Evolutionary conservation across 2,113 vertebrate species (phyloP).

Genomic region (Pandion haliaetus): DNA sequence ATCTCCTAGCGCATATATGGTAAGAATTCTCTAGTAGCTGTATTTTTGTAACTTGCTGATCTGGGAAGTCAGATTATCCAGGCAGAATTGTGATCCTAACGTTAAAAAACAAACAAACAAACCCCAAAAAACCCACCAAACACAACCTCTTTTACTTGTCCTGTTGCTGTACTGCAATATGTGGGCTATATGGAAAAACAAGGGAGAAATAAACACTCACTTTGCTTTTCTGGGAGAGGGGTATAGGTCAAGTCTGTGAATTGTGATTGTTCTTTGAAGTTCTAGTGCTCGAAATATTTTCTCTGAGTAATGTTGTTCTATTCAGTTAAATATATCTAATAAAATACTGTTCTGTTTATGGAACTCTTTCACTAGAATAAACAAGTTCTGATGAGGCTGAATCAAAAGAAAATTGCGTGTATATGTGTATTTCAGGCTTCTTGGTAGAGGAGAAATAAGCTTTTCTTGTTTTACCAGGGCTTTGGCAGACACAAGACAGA

Average conservation of each 20-base stretch:
- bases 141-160: background rate
- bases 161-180: background rate
- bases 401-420: background rate
- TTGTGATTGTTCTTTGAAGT: background rate
- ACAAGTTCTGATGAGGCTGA: background rate
- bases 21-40: slow-evolving; percentile 50
- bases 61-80: background rate
- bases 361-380: background rate
- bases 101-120: background rate
- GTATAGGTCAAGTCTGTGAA: background rate
- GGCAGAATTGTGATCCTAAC: background rate
- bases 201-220: background rate
- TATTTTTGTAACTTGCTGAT: background rate
- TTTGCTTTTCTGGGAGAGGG: background rate
- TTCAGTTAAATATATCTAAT: background rate
- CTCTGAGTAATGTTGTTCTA: background rate
- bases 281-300: background rate
- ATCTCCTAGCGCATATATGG: slow-evolving; percentile 94
- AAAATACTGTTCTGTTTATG: background rate
- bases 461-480: slow-evolving; percentile 77
- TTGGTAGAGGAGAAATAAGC: background rate
- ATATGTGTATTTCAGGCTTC: background rate
- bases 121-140: background rate
- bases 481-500: slow-evolving; percentile 92
- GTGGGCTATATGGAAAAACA: background rate